phyloP scores from a whole-genome alignment of 2,113 vertebrate genomes.

The Willisornis vidua region DNA sequence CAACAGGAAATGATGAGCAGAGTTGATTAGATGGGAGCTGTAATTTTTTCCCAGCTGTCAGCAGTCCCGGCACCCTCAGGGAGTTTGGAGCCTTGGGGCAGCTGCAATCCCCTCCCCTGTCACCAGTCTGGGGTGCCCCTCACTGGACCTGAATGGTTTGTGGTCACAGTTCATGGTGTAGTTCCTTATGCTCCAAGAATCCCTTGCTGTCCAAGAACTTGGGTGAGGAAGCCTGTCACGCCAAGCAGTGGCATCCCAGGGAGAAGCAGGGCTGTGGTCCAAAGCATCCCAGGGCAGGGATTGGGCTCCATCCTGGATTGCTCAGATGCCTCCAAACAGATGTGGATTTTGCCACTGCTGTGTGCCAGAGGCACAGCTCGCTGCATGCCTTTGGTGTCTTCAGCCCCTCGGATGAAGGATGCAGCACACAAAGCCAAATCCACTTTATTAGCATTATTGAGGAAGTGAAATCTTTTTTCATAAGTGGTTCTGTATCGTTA shows the following conservation, averaged over 20 bases:
- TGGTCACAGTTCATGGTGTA: not conserved
- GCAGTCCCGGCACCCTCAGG: not conserved
- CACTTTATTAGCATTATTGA: not conserved
- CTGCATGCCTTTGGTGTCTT: not conserved
- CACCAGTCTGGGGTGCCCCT: not conserved
- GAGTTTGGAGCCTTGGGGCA: not conserved
- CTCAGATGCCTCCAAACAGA: not conserved
- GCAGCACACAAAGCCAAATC: not conserved
- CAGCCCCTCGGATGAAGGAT: not conserved
- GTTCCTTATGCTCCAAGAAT: not conserved
- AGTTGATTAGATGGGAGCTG: constrained; percentile 29
- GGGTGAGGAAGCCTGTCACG: not conserved
- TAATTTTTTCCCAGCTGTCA: not conserved
- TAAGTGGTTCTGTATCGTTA: not conserved
- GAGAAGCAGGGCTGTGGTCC: accelerated
- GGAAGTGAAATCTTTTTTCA: not conserved
- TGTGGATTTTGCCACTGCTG: not conserved
- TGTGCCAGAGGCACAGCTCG: not conserved
- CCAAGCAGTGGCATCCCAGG: not conserved
- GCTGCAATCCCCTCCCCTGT: not conserved
- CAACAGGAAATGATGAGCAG: not conserved
- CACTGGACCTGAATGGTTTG: not conserved
- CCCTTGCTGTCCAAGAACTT: not conserved
- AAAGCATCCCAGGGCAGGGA: accelerated
- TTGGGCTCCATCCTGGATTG: accelerated